phyloP scores from a whole-genome alignment of 1,140 invertebrate species.

The Atopsyche davidsoni region DNA sequence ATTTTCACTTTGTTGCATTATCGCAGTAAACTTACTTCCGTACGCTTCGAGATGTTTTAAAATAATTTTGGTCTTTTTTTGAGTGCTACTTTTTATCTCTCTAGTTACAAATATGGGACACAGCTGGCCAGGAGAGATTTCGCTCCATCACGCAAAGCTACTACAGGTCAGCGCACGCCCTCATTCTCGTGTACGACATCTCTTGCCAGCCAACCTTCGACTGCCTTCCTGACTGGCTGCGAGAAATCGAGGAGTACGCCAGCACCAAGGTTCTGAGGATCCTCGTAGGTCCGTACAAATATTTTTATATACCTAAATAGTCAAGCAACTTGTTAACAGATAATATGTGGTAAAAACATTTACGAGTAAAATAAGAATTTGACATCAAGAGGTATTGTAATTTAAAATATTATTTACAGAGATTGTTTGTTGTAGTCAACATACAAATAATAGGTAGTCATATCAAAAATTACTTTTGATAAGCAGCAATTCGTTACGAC shows the following conservation, averaged over 20 bases:
- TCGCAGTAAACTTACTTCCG: no score
- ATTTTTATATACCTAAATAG: background rate
- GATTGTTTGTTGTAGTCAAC: no score
- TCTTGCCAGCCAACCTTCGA: constrained; percentile 96
- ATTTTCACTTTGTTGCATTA: no score
- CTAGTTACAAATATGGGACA: constrained; percentile 97
- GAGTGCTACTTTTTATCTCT: no score
- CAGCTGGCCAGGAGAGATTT: constrained; percentile 94
- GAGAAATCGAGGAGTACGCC: constrained; percentile 95
- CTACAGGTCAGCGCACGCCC: constrained; percentile 93
- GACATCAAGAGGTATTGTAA: background rate
- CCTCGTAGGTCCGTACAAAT: constrained; percentile 67
- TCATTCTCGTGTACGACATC: constrained; percentile 97
- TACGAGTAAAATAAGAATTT: background rate
- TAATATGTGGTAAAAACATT: constrained; percentile 1
- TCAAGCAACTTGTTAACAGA: background rate
- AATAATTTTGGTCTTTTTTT: no score
- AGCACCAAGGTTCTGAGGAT: constrained; percentile 89
- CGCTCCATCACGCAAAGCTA: constrained; percentile 97
- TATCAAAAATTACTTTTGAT: no score
- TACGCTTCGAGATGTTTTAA: no score
- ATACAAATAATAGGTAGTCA: no score
- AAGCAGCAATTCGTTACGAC: no score
- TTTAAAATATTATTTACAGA: constrained; percentile 1
- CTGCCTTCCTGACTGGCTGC: constrained; percentile 88